These are phyloP conservation scores for Nomada lathburiana DNA, from an alignment of 2,888 invertebrate genomes.

Conservation along the genomic window DNA sequence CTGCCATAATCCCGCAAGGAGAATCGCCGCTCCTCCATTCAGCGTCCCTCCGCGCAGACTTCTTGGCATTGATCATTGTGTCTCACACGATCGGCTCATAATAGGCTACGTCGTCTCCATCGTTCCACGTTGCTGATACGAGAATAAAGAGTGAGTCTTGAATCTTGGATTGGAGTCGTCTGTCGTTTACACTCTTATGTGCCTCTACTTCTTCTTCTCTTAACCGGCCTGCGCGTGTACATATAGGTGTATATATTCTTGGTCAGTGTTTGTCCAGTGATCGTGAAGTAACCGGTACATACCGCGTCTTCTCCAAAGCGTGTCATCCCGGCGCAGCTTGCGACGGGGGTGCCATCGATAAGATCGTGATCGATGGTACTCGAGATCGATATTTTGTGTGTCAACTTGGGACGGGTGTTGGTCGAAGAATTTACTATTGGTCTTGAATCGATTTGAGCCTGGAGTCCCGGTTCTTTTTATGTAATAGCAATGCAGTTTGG, in stretches of 20 bases:
- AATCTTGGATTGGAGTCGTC: slow-evolving; percentile 10
- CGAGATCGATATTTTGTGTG: slow-evolving; percentile 59
- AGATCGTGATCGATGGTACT: slow-evolving; percentile 71
- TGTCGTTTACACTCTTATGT: slow-evolving; percentile 26
- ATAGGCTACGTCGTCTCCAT: slow-evolving; percentile 71
- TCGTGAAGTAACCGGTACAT: slow-evolving; percentile 39
- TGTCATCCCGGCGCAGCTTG: slow-evolving; percentile 53
- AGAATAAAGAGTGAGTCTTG: slow-evolving; percentile 69
- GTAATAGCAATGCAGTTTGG: no score
- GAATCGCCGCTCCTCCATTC: slow-evolving; percentile 54
- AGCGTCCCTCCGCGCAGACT: slow-evolving; percentile 45
- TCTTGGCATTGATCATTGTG: slow-evolving; percentile 69
- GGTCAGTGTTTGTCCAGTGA: slow-evolving; percentile 28
- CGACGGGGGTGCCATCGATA: slow-evolving; percentile 54
- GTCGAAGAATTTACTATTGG: background rate
- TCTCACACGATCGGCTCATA: slow-evolving; percentile 66
- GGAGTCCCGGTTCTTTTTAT: no score
- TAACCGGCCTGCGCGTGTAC: slow-evolving; percentile 1
- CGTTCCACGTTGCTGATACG: slow-evolving; percentile 68
- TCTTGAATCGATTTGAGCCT: no score
- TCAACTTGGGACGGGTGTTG: slow-evolving; percentile 14
- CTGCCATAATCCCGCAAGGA: slow-evolving; percentile 64
- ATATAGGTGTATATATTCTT: background rate
- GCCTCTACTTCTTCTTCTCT: slow-evolving; percentile 11
- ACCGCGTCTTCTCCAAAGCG: slow-evolving; percentile 22